Conservation (phyloP, 2,113 vertebrate genomes). For the Leiothrix lutea region DNA sequence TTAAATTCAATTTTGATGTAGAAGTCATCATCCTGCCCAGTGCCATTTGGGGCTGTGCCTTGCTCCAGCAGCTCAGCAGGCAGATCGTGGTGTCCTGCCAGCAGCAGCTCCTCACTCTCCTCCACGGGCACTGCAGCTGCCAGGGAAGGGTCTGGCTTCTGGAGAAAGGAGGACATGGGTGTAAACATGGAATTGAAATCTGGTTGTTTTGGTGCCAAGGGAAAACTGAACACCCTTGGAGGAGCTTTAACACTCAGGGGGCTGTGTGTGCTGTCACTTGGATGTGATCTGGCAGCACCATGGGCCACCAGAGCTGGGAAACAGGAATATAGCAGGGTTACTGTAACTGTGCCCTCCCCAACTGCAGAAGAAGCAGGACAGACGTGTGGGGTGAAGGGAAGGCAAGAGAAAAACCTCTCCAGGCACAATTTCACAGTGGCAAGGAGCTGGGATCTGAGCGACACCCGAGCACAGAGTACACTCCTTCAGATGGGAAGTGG, state of each 20-base stretch:
- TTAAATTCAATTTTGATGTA: not conserved
- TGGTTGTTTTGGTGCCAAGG: not conserved
- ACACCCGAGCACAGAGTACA: rapidly evolving
- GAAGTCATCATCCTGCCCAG: not conserved
- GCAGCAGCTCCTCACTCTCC: constrained; percentile 28
- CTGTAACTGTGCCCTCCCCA: not conserved
- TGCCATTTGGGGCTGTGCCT: not conserved
- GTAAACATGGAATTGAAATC: not conserved
- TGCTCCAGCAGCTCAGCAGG: constrained; percentile 69
- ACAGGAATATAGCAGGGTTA: not conserved
- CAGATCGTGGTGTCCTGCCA: constrained; percentile 65
- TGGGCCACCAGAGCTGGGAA: not conserved
- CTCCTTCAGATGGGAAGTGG: constrained; percentile 26
- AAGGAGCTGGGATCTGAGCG: not conserved
- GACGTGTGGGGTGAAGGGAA: not conserved
- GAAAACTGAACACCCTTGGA: not conserved
- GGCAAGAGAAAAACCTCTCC: not conserved
- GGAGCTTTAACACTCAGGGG: not conserved
- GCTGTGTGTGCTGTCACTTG: not conserved
- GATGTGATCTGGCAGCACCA: not conserved
- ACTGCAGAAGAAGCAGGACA: not conserved
- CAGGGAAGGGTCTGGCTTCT: constrained; percentile 24
- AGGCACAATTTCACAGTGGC: not conserved
- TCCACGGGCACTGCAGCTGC: not conserved
- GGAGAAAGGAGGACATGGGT: not conserved